These are phyloP conservation scores for Leptothorax acervorum DNA, from an alignment of 2,888 invertebrate species.

Conservation along the genomic window DNA sequence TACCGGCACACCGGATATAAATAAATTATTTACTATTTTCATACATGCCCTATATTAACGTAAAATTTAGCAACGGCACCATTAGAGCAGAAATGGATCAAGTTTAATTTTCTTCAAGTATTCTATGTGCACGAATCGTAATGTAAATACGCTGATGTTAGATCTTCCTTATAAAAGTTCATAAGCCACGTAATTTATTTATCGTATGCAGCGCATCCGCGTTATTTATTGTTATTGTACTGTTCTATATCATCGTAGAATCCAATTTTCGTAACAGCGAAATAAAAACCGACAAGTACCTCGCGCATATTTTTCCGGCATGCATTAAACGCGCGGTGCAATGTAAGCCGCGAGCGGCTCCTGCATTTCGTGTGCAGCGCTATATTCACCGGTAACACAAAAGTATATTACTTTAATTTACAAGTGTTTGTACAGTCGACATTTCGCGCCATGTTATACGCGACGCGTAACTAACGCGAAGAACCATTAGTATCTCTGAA, in stretches of 20 bases:
- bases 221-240: slow-evolving; percentile 44
- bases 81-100: background rate
- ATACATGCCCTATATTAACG: background rate
- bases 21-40: background rate
- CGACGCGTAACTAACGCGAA: background rate
- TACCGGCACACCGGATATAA: background rate
- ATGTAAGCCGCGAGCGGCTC: slow-evolving; percentile 39
- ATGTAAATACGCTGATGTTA: background rate
- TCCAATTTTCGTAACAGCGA: slow-evolving; percentile 50
- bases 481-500: background rate
- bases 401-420: slow-evolving; percentile 50
- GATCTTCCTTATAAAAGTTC: slow-evolving; percentile 12
- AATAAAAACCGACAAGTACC: slow-evolving; percentile 49
- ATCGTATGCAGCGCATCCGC: background rate
- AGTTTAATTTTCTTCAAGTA: background rate
- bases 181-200: slow-evolving; percentile 29
- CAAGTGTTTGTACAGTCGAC: slow-evolving; percentile 24
- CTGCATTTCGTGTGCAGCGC: slow-evolving; percentile 15
- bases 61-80: background rate
- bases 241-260: slow-evolving; percentile 37
- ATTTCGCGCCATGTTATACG: background rate
- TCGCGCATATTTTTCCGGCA: slow-evolving; percentile 36
- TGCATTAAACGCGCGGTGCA: slow-evolving; percentile 48
- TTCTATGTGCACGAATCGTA: background rate
- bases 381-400: slow-evolving; percentile 39